These are phyloP conservation scores for Mus musculus DNA, from an alignment of 2,113 vertebrate genomes.

Conservation along the genomic window GRCm39 chr7:144657501-144658000, in stretches of 20 bases:
- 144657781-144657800: rapidly evolving
- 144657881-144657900: not conserved
- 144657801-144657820: not conserved
- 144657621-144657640: rapidly evolving
- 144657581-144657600: not conserved
- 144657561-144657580: rapidly evolving
- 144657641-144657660: not conserved
- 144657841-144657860: not conserved
- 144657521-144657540: not conserved
- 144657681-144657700: rapidly evolving
- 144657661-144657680: rapidly evolving
- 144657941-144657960: not conserved
- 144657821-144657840: rapidly evolving
- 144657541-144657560: rapidly evolving
- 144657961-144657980: not conserved
- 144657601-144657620: not conserved
- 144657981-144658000: not conserved
- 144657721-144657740: rapidly evolving
- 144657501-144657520: not conserved
- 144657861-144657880: rapidly evolving
- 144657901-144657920: not conserved
- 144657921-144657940: not conserved
- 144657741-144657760: not conserved
- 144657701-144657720: rapidly evolving
- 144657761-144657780: no score